Base-by-base conservation (phyloP, 2,113 vertebrate species). In the Gorsachius goisagi region DNA sequence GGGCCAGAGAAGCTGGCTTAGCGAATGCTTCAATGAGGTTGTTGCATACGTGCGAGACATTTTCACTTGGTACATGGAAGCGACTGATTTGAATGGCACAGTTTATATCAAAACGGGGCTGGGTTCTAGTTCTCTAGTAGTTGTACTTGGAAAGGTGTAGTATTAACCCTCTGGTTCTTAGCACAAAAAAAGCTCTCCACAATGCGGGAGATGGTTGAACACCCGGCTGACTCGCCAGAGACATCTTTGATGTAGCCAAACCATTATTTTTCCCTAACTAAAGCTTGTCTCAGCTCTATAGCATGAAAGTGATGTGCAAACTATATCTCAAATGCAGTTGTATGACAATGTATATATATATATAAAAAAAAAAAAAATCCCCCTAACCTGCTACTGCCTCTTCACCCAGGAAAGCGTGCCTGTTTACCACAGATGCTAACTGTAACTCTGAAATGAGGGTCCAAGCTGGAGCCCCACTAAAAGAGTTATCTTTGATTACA, bases 21-120 rank as follows among this genome's bases (percentile, higher is more conserved):
- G 83, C 37, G 55, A 85, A 33, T 5, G 12, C 49, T 88, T 35
- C n/a, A 23, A 3, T n/a, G 94, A 91, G 60, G 91, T 85, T 74
- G 68, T 90, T 94, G 97, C 85, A 52, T 94, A 79, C 47, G 76
- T 72, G 89, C 1, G 1, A 84, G 97, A 92, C 63, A 4, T 78
- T 85, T 94, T 85, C 94, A 62, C 90, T 87, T 22, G 95, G 89
- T 90, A 84, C 94, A 88, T 95, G 94, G 96, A 97, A 97, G 97
- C 59, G 9, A 95, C 86, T 85, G 95, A 97, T 97, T 97, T 95
- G 66, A 96, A 97, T 97, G 97, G 97, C 98, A 98, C 97, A 96
- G 96, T 90, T 96, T 56, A 45, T 85, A 84, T 17, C n/a, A 7
- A 81, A 75, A 83, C 19, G 82, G 88, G 85, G 89, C 89, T 88